Percentiles rank a stretch among this genome's conserved stretches.
phyloP scores from a whole-genome alignment of 2,797 vertebrate genomes.

The Hemitrygon akajei region DNA sequence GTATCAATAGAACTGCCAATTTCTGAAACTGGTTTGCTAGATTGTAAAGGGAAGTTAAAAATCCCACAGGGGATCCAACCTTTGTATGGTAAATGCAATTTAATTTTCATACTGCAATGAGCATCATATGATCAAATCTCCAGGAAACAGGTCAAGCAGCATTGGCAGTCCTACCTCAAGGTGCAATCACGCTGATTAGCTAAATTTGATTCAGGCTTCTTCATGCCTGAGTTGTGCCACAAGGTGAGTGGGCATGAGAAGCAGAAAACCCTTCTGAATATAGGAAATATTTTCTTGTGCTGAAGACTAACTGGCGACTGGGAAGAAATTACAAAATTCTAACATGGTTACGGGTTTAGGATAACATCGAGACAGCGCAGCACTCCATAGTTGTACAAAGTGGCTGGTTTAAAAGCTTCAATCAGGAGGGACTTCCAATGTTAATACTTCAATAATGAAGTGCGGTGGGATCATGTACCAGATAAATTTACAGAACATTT shows the following conservation, averaged over 20 bases:
- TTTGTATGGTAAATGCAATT: neutral
- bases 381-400: neutral
- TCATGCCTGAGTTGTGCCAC: neutral
- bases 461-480: neutral
- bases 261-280: neutral
- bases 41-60: neutral
- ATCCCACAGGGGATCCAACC: neutral
- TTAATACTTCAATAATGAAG: neutral
- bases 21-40: neutral
- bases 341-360: neutral
- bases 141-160: neutral
- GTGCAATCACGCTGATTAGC: neutral
- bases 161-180: slow-evolving; percentile 12
- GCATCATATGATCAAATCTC: neutral
- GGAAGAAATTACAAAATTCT: neutral
- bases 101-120: neutral
- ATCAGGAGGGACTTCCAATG: neutral
- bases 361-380: neutral
- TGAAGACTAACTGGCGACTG: neutral
- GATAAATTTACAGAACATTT: neutral
- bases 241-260: neutral
- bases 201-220: slow-evolving; percentile 7
- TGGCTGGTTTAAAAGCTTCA: neutral
- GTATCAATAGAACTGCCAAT: neutral
- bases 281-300: neutral